Evolutionary conservation across 1,140 invertebrate genomes (phyloP).

Genomic region (Magallana angulata): DNA sequence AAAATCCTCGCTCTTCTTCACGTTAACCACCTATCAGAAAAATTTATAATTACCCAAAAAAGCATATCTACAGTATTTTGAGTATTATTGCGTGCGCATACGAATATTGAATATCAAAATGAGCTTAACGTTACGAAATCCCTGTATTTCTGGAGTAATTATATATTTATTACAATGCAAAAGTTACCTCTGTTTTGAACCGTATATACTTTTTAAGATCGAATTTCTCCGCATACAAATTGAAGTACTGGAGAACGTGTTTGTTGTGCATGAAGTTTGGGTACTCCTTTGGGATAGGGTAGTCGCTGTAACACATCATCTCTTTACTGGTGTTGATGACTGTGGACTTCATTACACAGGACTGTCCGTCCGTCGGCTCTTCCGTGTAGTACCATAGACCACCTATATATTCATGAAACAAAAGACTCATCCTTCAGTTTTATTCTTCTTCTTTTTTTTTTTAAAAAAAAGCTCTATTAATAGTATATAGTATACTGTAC

Average conservation of each 20-base stretch:
- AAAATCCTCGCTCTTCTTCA: constrained; percentile 51
- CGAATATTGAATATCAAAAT: too few species aligned
- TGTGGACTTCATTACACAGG: constrained; percentile 72
- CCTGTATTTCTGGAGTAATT: too few species aligned
- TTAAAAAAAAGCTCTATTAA: background rate
- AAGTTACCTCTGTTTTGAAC: constrained; percentile 64
- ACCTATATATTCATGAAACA: constrained; percentile 6
- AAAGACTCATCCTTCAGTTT: too few species aligned
- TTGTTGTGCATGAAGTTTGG: constrained; percentile 81
- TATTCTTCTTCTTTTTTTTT: too few species aligned
- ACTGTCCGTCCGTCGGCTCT: constrained; percentile 56
- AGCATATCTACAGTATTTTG: too few species aligned
- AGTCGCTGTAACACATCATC: constrained; percentile 82
- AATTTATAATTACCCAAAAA: too few species aligned
- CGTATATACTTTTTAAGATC: constrained; percentile 73
- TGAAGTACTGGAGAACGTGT: constrained; percentile 78
- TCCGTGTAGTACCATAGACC: constrained; percentile 74
- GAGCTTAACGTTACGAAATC: too few species aligned
- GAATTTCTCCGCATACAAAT: constrained; percentile 79
- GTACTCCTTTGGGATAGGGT: constrained; percentile 79
- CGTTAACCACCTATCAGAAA: constrained; percentile 40
- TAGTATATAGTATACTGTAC: too few species aligned
- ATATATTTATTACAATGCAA: too few species aligned
- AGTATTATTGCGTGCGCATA: too few species aligned
- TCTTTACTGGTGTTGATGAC: constrained; percentile 82